These are phyloP conservation scores for Allolobophora icterica DNA, from an alignment of 2,888 invertebrate species.

Conservation along the genomic window DNA sequence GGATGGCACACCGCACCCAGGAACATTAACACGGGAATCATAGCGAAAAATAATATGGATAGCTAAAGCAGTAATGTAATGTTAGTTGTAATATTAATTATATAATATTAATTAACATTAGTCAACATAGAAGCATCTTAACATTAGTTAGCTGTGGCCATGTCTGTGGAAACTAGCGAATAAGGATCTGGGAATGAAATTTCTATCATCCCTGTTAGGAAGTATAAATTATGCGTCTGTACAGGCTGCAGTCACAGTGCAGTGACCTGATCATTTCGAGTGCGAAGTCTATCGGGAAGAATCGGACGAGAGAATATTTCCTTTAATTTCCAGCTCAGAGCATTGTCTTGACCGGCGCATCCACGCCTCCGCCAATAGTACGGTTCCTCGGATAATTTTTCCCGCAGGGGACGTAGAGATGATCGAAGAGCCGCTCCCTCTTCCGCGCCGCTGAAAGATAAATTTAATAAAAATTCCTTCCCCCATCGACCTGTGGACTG, in stretches of 20 bases:
- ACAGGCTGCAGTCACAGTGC: not conserved
- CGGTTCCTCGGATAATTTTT: not conserved
- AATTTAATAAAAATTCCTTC: not conserved
- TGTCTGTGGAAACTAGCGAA: no score
- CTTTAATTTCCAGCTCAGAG: not conserved
- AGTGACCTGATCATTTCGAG: not conserved
- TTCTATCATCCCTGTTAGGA: no score
- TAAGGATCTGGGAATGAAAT: no score
- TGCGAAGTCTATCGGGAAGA: not conserved
- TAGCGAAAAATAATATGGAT: no score
- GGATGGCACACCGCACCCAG: no score
- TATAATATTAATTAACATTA: no score
- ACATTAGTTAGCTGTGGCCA: no score
- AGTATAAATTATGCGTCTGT: no score
- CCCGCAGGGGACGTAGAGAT: not conserved
- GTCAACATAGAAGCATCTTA: no score
- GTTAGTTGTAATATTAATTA: no score
- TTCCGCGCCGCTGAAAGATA: conserved; percentile 10
- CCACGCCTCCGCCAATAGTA: not conserved
- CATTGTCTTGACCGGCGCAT: not conserved
- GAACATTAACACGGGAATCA: no score
- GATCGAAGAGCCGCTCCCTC: not conserved
- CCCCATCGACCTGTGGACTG: not conserved
- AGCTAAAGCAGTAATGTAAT: no score
- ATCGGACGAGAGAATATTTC: not conserved